phyloP scores from a whole-genome alignment of 2,888 invertebrate genomes.

The Malachius bipustulatus region DNA sequence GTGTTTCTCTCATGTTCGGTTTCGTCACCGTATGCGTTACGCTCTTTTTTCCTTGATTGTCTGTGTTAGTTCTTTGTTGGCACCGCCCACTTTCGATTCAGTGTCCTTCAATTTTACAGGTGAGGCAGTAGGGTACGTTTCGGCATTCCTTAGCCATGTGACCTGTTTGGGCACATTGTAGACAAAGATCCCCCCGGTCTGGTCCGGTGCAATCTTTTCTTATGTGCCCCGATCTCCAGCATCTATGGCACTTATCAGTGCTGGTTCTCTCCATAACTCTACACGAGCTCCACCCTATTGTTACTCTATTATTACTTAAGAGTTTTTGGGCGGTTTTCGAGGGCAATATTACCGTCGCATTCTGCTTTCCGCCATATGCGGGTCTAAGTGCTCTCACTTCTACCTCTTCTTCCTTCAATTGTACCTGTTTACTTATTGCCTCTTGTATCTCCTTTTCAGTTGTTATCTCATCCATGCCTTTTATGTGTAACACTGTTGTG shows the following conservation, averaged over 20 bases:
- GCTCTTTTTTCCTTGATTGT: too few relatives aligned
- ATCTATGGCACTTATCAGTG: constrained; percentile 16
- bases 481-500: constrained; percentile 6
- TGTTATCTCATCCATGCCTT: constrained; percentile 9
- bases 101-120: constrained; percentile 14
- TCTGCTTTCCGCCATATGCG: too few relatives aligned
- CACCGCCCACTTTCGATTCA: too few relatives aligned
- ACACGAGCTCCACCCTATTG: constrained; percentile 13
- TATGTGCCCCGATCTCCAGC: constrained; percentile 15
- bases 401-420: constrained; percentile 8
- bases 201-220: constrained; percentile 15
- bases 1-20: too few relatives aligned
- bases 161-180: constrained; percentile 16
- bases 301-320: constrained; percentile 6
- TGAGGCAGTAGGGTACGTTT: constrained; percentile 14
- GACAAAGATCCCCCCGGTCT: constrained; percentile 13
- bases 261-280: constrained; percentile 13
- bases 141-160: constrained; percentile 15
- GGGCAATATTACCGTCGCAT: constrained; percentile 14
- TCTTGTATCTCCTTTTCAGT: constrained; percentile 10
- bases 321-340: constrained; percentile 11
- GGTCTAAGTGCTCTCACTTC: constrained; percentile 16
- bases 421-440: constrained; percentile 2
- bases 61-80: too few relatives aligned
- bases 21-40: too few relatives aligned